Percentiles rank a stretch among this genome's conserved stretches.
Evolutionary conservation across 2,113 vertebrate species (phyloP).

Genomic region (Ploceus nigricollis): DNA sequence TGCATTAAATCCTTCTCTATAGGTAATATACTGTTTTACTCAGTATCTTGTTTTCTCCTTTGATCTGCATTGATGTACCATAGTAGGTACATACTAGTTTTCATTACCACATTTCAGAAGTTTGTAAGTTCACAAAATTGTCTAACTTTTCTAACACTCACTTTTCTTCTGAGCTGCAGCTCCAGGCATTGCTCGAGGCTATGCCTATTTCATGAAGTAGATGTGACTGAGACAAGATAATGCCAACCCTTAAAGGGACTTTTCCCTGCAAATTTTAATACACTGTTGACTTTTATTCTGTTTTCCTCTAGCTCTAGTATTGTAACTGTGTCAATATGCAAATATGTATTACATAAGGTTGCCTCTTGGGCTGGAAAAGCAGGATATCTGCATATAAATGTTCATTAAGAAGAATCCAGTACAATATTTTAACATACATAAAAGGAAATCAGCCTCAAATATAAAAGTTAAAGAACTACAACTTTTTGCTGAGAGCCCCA

Average conservation of each 20-base stretch:
- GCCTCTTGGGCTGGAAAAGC: conserved; percentile 27
- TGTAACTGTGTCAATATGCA: conserved; percentile 57
- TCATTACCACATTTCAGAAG: neutral
- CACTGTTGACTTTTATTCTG: neutral
- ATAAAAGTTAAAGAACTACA: neutral
- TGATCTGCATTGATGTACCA: neutral
- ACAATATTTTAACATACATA: conserved; percentile 25
- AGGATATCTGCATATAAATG: conserved; percentile 35
- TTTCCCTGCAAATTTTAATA: neutral
- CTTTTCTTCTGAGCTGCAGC: neutral
- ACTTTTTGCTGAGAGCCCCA: neutral
- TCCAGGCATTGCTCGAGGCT: neutral
- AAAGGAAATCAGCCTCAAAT: conserved; percentile 7
- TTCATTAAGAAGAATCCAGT: conserved; percentile 27
- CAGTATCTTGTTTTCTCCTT: neutral
- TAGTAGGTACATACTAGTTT: neutral
- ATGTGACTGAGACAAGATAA: neutral
- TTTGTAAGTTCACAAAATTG: neutral
- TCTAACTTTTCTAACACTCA: neutral
- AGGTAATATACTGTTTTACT: neutral
- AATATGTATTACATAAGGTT: conserved; percentile 43
- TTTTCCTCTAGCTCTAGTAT: conserved; percentile 11
- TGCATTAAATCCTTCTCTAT: neutral
- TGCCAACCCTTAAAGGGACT: neutral
- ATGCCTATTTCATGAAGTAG: neutral